A percentile compares a stretch with the other conserved stretches of the same genome.
These are phyloP conservation scores for Hypocryptadius cinnamomeus DNA, from an alignment of 2,113 vertebrate species.

Conservation along the genomic window DNA sequence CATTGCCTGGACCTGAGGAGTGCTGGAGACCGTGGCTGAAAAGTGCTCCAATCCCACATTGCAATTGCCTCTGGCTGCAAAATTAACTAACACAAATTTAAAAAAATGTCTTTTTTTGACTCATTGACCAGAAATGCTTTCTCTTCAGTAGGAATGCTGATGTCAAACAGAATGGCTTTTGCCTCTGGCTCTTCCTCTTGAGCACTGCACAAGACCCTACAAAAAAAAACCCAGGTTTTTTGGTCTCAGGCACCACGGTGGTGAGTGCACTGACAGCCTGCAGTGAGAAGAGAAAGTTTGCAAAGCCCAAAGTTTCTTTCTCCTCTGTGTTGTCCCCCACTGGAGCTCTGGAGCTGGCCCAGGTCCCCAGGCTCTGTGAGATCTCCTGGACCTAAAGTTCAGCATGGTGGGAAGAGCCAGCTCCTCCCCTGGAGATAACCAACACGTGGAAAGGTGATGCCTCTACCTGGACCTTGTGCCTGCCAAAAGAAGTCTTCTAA, in stretches of 20 bases:
- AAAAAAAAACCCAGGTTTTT: not conserved
- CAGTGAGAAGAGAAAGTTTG: not conserved
- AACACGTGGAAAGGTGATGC: not conserved
- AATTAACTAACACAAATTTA: not conserved
- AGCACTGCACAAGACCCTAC: not conserved
- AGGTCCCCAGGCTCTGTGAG: not conserved
- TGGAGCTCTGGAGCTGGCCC: not conserved
- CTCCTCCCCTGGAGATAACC: not conserved
- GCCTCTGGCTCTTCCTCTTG: not conserved
- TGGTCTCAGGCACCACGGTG: not conserved
- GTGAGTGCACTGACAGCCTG: not conserved
- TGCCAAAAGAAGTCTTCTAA: not conserved
- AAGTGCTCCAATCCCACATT: not conserved
- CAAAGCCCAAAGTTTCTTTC: not conserved
- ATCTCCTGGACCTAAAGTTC: not conserved
- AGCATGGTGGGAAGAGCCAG: not conserved
- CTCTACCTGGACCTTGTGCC: not conserved
- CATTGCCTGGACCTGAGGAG: not conserved
- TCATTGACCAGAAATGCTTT: not conserved
- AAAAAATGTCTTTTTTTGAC: not conserved
- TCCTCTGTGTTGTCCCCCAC: accelerated
- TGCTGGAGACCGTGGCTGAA: not conserved
- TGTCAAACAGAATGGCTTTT: accelerated
- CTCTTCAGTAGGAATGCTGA: not conserved
- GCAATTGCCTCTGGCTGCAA: not conserved